These are phyloP conservation scores for Gadus chalcogrammus DNA, from an alignment of 2,113 vertebrate genomes.

Conservation along the genomic window DNA sequence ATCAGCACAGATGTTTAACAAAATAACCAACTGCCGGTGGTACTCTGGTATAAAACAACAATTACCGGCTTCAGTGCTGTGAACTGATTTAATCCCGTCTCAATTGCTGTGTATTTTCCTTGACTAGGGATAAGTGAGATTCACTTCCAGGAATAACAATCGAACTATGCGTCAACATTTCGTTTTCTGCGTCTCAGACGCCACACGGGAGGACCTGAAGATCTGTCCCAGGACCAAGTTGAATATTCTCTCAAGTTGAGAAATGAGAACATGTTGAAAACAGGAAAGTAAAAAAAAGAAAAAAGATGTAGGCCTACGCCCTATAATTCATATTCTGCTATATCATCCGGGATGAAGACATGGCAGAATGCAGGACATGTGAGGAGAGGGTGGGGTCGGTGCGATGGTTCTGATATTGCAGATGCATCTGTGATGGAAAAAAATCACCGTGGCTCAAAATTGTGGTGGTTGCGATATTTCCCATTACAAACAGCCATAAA, in stretches of 20 bases:
- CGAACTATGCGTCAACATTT: constrained; percentile 22
- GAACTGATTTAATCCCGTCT: constrained; percentile 12
- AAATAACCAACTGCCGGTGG: background rate
- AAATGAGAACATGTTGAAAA: background rate
- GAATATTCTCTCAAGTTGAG: constrained; percentile 15
- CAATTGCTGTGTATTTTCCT: constrained; percentile 38
- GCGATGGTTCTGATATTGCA: too few species aligned
- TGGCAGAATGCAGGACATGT: background rate
- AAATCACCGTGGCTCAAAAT: too few species aligned
- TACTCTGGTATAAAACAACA: constrained; percentile 20
- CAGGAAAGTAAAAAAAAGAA: background rate
- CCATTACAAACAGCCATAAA: too few species aligned
- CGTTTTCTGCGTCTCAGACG: constrained; percentile 27
- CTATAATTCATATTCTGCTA: background rate
- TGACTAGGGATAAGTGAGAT: constrained; percentile 31
- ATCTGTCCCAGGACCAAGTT: constrained; percentile 27
- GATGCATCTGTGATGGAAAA: too few species aligned
- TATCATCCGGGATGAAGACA: background rate
- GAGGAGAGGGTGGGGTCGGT: background rate
- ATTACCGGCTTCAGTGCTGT: background rate
- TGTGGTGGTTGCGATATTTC: too few species aligned
- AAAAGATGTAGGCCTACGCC: background rate
- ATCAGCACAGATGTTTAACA: background rate
- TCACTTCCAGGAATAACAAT: constrained; percentile 42
- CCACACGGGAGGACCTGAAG: constrained; percentile 4